Evolutionary conservation across 2,797 vertebrate species (phyloP).

Genomic region (Poecilia gillii): DNA sequence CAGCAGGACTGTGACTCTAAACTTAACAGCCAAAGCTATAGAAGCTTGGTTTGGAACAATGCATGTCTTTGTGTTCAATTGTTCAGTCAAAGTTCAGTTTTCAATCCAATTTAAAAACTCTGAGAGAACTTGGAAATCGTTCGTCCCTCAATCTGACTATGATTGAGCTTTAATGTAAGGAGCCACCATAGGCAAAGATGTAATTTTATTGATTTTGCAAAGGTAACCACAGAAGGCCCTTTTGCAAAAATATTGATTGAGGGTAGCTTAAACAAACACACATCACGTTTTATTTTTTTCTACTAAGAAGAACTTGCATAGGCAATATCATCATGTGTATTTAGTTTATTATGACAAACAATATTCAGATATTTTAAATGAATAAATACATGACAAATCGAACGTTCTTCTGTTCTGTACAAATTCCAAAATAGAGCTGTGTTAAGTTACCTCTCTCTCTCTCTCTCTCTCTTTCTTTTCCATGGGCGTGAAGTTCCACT

Average conservation of each 20-base stretch:
- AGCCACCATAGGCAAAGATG: not conserved
- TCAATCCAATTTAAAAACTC: not conserved
- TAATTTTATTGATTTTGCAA: not conserved
- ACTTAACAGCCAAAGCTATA: not conserved
- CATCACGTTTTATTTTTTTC: not conserved
- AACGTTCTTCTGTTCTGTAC: not conserved
- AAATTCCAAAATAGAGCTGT: not conserved
- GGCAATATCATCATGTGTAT: not conserved
- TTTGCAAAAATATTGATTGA: not conserved
- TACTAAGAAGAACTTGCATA: too few species aligned
- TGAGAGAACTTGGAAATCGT: not conserved
- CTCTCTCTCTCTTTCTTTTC: not conserved
- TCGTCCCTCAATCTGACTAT: not conserved
- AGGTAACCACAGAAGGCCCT: not conserved
- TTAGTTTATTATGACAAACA: not conserved
- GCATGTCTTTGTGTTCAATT: not conserved
- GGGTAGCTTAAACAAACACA: not conserved
- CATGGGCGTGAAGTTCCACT: slow-evolving; percentile 67
- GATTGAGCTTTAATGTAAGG: not conserved
- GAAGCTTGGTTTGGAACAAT: not conserved
- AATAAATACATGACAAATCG: not conserved
- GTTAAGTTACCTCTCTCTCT: not conserved
- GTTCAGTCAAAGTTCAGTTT: not conserved
- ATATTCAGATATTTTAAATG: not conserved
- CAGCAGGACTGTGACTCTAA: not conserved